Evolutionary conservation across 1,140 invertebrate species (phyloP).

Genomic region (Drosophila insularis): DNA sequence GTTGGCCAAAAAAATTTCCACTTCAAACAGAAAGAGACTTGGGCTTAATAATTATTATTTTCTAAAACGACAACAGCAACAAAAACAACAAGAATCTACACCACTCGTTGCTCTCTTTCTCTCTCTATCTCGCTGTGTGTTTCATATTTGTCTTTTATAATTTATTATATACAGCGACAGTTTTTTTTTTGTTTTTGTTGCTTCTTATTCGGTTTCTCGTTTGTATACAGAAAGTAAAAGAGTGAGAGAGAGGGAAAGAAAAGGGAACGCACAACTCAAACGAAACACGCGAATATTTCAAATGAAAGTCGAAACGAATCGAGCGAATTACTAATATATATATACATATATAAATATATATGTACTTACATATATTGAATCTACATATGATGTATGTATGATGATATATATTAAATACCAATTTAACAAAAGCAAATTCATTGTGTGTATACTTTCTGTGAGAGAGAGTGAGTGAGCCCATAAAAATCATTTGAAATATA

Average conservation of each 20-base stretch:
- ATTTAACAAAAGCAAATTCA: conserved; percentile 42
- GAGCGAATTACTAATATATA: conserved; percentile 47
- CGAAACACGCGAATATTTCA: conserved; percentile 65
- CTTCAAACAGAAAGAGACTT: conserved; percentile 20
- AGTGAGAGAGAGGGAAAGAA: conserved; percentile 20
- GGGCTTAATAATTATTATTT: conserved; percentile 29
- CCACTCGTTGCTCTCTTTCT: conserved; percentile 5
- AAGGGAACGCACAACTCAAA: conserved; percentile 41
- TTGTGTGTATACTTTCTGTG: conserved; percentile 19
- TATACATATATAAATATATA: conserved; percentile 2
- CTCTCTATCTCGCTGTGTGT: conserved; percentile 28
- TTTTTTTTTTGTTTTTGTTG: conserved; percentile 52
- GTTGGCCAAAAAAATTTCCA: conserved; percentile 10
- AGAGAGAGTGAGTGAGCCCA: not conserved
- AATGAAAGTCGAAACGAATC: conserved; percentile 55
- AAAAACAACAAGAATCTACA: conserved; percentile 16
- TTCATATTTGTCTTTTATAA: conserved; percentile 42
- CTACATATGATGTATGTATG: conserved; percentile 7
- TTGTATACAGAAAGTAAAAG: conserved; percentile 41
- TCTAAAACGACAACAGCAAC: conserved; percentile 24
- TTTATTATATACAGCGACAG: conserved; percentile 69
- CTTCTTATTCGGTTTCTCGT: conserved; percentile 31
- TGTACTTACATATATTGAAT: not conserved
- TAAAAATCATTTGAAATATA: conserved; percentile 7
- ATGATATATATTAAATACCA: conserved; percentile 47